A percentile compares a stretch with the other conserved stretches of the same genome.
Conservation (phyloP, 2,888 invertebrate genomes). For the Ophonus ardosiacus region DNA sequence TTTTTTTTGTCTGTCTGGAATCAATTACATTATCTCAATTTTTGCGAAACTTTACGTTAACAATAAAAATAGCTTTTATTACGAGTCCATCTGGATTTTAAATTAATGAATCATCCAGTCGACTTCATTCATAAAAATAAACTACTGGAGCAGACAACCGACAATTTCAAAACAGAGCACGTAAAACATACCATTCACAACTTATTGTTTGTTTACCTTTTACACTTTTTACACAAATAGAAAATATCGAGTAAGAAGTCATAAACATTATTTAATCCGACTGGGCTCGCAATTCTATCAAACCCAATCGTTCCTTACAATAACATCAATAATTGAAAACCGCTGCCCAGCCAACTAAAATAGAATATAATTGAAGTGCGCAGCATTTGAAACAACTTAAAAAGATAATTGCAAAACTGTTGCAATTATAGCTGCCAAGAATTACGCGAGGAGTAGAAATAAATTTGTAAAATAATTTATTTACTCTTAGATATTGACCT, state of each 20-base stretch:
- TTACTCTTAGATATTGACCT: slow-evolving; percentile 62
- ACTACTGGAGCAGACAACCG: background rate
- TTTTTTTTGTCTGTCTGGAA: too few relatives aligned
- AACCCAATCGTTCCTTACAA: background rate
- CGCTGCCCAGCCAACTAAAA: background rate
- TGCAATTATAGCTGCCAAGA: background rate
- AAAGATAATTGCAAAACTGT: background rate
- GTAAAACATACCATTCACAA: background rate
- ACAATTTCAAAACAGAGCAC: background rate
- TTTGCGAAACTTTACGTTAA: background rate
- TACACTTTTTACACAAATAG: background rate
- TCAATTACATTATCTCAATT: background rate
- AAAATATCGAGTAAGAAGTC: background rate
- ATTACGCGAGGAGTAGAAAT: background rate
- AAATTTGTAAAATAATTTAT: slow-evolving; percentile 4
- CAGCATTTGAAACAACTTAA: background rate
- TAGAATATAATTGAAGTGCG: background rate
- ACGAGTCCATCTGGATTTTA: background rate
- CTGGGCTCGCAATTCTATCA: background rate
- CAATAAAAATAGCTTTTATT: background rate
- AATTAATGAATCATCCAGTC: slow-evolving; percentile 34
- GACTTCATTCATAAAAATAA: slow-evolving; percentile 48
- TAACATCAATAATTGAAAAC: background rate
- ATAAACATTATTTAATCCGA: background rate
- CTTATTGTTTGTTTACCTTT: background rate